Conservation (phyloP, 2,797 vertebrate genomes). For the Lagorchestes hirsutus region DNA sequence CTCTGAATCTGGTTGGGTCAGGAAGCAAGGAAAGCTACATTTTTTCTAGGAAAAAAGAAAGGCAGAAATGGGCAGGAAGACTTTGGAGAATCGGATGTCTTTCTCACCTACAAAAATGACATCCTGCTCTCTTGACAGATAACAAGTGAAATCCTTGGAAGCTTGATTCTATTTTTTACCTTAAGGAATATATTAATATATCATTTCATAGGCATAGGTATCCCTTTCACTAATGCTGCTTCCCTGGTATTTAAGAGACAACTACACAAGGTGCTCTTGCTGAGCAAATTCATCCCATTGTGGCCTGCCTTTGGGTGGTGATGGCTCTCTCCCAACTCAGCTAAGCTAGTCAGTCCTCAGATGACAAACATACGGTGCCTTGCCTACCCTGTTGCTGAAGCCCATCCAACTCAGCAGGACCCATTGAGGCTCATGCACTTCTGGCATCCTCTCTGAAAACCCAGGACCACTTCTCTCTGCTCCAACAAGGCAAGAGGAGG, state of each 20-base stretch:
- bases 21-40: neutral
- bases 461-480: neutral
- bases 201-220: neutral
- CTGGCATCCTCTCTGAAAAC: neutral
- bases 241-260: neutral
- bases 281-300: neutral
- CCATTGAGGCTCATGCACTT: neutral
- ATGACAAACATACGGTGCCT: neutral
- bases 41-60: neutral
- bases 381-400: neutral
- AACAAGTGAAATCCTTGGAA: neutral
- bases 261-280: neutral
- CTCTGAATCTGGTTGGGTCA: conserved; percentile 22
- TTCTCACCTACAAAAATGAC: conserved; percentile 41
- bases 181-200: neutral
- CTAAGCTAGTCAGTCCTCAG: neutral
- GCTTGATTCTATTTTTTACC: neutral
- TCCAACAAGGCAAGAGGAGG: neutral
- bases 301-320: neutral
- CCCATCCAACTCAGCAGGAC: neutral
- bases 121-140: conserved; percentile 11
- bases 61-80: neutral
- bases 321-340: neutral
- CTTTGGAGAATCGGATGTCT: conserved; percentile 55
- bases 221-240: neutral